phyloP scores from a whole-genome alignment of 2,113 vertebrate species.

The Arvicanthis niloticus region DNA sequence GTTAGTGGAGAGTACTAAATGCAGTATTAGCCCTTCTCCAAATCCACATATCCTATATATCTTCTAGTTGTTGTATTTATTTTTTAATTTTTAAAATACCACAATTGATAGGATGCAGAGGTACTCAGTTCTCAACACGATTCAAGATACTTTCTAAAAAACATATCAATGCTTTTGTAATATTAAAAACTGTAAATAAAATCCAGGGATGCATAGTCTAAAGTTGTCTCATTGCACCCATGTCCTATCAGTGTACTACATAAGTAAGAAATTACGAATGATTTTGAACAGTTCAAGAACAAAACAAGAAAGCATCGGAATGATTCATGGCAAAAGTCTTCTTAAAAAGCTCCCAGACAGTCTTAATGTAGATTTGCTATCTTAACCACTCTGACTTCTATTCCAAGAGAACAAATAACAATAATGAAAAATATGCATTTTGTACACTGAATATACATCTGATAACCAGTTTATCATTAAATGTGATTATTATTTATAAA shows the following conservation, averaged over 20 bases:
- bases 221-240: not conserved
- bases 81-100: not conserved
- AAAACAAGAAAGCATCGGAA: not conserved
- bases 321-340: not conserved
- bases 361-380: not conserved
- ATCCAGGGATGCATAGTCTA: not conserved
- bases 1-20: not conserved
- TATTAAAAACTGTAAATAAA: not conserved
- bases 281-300: not conserved
- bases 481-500: not conserved
- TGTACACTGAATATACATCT: constrained; percentile 11
- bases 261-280: not conserved
- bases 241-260: not conserved
- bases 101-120: not conserved
- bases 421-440: constrained; percentile 17
- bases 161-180: not conserved
- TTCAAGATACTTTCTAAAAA: not conserved
- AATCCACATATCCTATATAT: not conserved
- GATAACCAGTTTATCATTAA: constrained; percentile 46
- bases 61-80: not conserved
- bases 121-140: not conserved
- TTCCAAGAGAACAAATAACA: not conserved
- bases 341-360: not conserved
- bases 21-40: not conserved
- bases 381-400: not conserved